Evolutionary conservation across 1,140 invertebrate genomes (phyloP).

Genomic region (Diorhabda sublineata): DNA sequence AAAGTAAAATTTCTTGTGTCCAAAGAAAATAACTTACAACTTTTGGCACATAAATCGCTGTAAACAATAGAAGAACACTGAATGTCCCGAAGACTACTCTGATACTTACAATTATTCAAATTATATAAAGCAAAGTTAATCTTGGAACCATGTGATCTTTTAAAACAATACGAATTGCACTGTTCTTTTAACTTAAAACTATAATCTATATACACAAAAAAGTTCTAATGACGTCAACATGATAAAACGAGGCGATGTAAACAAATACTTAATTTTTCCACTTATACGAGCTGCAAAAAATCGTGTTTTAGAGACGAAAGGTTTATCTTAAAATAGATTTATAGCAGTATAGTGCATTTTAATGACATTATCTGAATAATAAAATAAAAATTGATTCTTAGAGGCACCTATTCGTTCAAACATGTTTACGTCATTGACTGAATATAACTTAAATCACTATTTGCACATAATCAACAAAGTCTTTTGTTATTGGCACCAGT

Average conservation of each 20-base stretch:
- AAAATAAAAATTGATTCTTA: neutral
- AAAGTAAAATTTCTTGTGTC: constrained; percentile 1
- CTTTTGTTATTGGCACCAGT: constrained; percentile 36
- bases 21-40: neutral
- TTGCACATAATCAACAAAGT: constrained; percentile 16
- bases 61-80: neutral
- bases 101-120: too few relatives aligned
- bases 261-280: too few relatives aligned
- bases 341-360: too few relatives aligned
- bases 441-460: constrained; percentile 2
- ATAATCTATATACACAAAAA: constrained; percentile 27
- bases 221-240: neutral
- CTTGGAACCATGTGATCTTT: neutral
- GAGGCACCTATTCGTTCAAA: constrained; percentile 1
- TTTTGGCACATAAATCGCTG: neutral
- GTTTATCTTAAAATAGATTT: too few relatives aligned
- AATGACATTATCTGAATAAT: too few relatives aligned
- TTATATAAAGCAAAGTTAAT: too few relatives aligned
- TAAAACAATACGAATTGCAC: constrained; percentile 28
- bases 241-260: too few relatives aligned
- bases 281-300: too few relatives aligned
- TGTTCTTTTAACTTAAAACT: constrained; percentile 18
- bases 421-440: neutral
- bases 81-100: neutral
- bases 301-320: too few relatives aligned